A percentile compares a stretch with the other conserved stretches of the same genome.
Conservation (phyloP, 2,113 vertebrate genomes). For the Sorex araneus region DNA sequence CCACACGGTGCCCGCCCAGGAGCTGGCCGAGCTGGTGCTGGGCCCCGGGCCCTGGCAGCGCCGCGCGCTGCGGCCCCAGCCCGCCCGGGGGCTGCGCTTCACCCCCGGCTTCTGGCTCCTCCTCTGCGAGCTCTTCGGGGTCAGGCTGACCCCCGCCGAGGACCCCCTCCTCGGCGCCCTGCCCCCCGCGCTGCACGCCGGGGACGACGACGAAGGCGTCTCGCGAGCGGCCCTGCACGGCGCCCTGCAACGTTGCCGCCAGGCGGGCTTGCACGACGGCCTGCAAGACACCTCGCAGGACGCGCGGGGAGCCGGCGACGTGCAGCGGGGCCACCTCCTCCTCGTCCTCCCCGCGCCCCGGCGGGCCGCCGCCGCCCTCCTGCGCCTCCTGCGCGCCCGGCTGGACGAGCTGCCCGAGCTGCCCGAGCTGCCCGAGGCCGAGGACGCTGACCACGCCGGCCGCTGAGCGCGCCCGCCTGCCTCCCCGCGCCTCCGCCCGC, state of each 20-base stretch:
- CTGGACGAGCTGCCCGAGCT: too few relatives aligned
- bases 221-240: conserved; percentile 85
- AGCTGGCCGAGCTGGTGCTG: conserved; percentile 40
- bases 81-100: neutral
- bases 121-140: conserved; percentile 39
- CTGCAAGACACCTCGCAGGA: conserved; percentile 86
- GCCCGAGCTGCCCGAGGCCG: too few relatives aligned
- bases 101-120: conserved; percentile 57
- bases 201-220: conserved; percentile 71
- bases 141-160: neutral
- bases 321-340: neutral
- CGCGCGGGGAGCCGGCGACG: conserved; percentile 69
- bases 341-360: conserved; percentile 49
- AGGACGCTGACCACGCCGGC: neutral
- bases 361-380: neutral
- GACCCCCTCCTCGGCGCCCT: accelerated
- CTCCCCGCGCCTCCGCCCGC: neutral
- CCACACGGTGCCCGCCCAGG: neutral
- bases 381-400: neutral
- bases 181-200: conserved; percentile 66
- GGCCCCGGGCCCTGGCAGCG: neutral
- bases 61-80: neutral
- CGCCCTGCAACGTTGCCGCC: conserved; percentile 85
- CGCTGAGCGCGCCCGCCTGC: neutral
- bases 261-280: conserved; percentile 85